phyloP scores from a whole-genome alignment of 30 jellyfish, hydroid and myxozoan species.

The Chironex yamaguchii region DNA sequence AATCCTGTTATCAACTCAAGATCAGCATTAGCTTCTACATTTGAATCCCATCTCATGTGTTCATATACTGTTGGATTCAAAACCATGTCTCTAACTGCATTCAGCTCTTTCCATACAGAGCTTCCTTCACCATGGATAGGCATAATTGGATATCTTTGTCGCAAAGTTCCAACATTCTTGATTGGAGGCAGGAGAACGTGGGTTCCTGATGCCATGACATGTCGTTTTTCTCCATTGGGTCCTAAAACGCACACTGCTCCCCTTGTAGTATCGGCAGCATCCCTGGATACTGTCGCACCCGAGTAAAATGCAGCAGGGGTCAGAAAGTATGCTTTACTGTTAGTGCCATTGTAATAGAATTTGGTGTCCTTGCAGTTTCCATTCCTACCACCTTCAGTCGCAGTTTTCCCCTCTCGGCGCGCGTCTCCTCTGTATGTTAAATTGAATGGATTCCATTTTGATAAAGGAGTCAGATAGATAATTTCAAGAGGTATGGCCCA shows the following conservation, averaged over 20 bases:
- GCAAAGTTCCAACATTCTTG: conserved; percentile 82
- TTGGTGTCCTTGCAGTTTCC: conserved; percentile 73
- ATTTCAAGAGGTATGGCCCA: conserved; percentile 95
- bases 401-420: conserved; percentile 56
- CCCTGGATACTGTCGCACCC: conserved; percentile 51
- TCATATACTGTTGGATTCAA: conserved; percentile 70
- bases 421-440: conserved; percentile 83
- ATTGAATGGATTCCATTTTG: conserved; percentile 88
- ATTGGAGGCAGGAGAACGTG: conserved; percentile 77
- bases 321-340: conserved; percentile 73
- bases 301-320: conserved; percentile 84
- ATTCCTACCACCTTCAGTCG: conserved; percentile 65
- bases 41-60: conserved; percentile 59
- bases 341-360: conserved; percentile 77
- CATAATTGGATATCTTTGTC: conserved; percentile 90
- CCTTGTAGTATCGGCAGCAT: conserved; percentile 85
- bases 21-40: conserved; percentile 5
- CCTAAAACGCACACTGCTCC: conserved; percentile 88
- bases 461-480: conserved; percentile 90
- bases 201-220: conserved; percentile 88
- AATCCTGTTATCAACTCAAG: conserved; percentile 45
- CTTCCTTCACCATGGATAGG: conserved; percentile 97
- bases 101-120: conserved; percentile 93
- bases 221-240: conserved; percentile 41
- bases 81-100: conserved; percentile 79